A percentile compares a stretch with the other conserved stretches of the same genome.
Conservation (phyloP, 2,797 vertebrate species). For the Jordanella pulchra region DNA sequence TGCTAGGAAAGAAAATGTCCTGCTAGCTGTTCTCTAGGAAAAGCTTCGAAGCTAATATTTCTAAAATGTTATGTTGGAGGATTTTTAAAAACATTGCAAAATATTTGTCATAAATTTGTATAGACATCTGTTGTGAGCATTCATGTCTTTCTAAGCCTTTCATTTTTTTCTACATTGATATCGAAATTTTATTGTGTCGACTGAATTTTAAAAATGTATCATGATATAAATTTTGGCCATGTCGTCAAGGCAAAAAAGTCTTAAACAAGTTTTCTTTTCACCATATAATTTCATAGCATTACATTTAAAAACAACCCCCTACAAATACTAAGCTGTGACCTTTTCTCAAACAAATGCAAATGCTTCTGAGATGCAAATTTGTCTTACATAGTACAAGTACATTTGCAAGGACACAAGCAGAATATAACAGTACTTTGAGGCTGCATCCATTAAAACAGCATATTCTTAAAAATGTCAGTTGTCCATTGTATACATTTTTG, state of each 20-base stretch:
- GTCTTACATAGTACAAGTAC: neutral
- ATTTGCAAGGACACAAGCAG: neutral
- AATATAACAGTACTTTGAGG: neutral
- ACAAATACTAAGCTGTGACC: neutral
- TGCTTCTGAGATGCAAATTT: neutral
- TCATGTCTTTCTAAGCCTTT: too few species aligned
- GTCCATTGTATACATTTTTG: neutral
- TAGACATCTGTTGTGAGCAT: too few species aligned
- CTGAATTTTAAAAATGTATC: too few species aligned
- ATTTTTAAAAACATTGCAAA: too few species aligned
- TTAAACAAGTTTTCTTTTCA: neutral
- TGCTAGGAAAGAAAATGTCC: neutral
- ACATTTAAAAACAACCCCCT: neutral
- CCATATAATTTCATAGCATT: neutral
- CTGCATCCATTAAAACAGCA: neutral
- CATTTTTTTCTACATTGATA: too few species aligned
- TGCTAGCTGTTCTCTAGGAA: neutral
- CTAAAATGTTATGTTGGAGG: too few species aligned
- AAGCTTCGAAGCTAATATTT: too few species aligned
- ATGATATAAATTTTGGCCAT: too few species aligned
- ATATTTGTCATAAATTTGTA: too few species aligned
- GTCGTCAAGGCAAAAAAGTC: too few species aligned
- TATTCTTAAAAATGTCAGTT: neutral
- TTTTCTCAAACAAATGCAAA: constrained; percentile 1
- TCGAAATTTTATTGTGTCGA: too few species aligned